Conservation (phyloP, 1,140 invertebrate genomes). For the Eriocheir sinensis region DNA sequence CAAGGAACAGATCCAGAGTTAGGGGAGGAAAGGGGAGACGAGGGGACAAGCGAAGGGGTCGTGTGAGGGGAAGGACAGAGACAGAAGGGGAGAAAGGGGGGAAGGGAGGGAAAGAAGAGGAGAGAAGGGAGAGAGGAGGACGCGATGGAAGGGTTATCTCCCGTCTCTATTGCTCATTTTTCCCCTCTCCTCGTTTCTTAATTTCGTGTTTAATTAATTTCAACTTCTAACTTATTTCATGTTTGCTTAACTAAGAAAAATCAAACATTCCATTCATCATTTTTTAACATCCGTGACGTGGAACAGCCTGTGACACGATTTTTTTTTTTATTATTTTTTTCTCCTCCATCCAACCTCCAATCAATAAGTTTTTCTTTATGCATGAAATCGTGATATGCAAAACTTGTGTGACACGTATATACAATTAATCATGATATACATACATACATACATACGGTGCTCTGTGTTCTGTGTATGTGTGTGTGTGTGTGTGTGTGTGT, state of each 20-base stretch:
- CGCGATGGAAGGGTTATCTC: neutral
- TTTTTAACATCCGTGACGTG: neutral
- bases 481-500: conserved; percentile 48
- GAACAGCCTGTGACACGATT: neutral
- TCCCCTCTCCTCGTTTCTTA: neutral
- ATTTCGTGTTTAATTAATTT: neutral
- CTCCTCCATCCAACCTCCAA: no score
- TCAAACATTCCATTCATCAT: neutral
- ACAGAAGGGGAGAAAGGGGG: neutral
- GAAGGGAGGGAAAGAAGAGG: neutral
- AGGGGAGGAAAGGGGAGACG: conserved; percentile 39
- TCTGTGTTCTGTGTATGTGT: neutral
- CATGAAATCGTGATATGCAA: no score
- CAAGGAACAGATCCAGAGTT: conserved; percentile 23
- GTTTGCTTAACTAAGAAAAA: neutral
- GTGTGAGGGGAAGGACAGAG: neutral
- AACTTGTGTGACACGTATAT: no score
- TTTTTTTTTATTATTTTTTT: neutral
- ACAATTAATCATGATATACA: no score
- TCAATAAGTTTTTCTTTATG: no score
- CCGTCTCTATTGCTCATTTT: neutral
- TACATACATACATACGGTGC: neutral
- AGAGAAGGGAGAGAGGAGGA: neutral
- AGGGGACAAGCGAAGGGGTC: conserved; percentile 28
- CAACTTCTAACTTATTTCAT: neutral